Evolutionary conservation across 2,888 invertebrate species (phyloP).

Genomic region (Brachycybe producta): DNA sequence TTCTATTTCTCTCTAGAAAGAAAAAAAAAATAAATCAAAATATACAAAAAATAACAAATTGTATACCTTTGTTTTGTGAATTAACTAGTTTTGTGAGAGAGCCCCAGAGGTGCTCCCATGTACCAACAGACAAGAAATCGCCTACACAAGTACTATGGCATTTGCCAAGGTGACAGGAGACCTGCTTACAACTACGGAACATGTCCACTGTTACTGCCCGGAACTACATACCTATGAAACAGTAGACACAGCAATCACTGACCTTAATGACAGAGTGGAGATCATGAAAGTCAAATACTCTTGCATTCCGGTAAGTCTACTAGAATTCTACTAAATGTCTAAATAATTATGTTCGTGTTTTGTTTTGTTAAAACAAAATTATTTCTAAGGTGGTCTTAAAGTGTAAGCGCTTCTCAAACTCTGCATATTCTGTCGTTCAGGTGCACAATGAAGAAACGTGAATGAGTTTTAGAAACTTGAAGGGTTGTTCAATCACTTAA

Average conservation of each 20-base stretch:
- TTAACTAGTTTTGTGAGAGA: slow-evolving; percentile 4
- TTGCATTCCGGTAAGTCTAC: slow-evolving; percentile 8
- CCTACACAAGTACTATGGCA: background rate
- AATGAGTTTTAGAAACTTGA: too few relatives aligned
- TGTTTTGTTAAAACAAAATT: too few relatives aligned
- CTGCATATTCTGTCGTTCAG: too few relatives aligned
- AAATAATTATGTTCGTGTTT: too few relatives aligned
- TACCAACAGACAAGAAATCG: background rate
- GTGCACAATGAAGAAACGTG: too few relatives aligned
- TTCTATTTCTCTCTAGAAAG: background rate
- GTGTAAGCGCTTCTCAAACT: too few relatives aligned
- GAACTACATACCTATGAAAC: slow-evolving; percentile 1
- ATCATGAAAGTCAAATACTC: background rate
- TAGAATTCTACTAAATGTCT: too few relatives aligned
- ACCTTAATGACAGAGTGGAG: slow-evolving; percentile 4
- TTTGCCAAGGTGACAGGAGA: background rate
- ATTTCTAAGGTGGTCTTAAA: too few relatives aligned
- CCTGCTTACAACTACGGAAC: background rate
- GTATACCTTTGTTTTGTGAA: too few relatives aligned
- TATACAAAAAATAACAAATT: background rate
- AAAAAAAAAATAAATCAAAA: background rate
- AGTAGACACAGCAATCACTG: background rate
- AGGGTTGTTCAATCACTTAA: too few relatives aligned
- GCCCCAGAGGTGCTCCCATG: slow-evolving; percentile 3
- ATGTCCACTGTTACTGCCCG: slow-evolving; percentile 4